Evolutionary conservation across 2,797 vertebrate genomes (phyloP).

Genomic region (Enteromius mattozi): DNA sequence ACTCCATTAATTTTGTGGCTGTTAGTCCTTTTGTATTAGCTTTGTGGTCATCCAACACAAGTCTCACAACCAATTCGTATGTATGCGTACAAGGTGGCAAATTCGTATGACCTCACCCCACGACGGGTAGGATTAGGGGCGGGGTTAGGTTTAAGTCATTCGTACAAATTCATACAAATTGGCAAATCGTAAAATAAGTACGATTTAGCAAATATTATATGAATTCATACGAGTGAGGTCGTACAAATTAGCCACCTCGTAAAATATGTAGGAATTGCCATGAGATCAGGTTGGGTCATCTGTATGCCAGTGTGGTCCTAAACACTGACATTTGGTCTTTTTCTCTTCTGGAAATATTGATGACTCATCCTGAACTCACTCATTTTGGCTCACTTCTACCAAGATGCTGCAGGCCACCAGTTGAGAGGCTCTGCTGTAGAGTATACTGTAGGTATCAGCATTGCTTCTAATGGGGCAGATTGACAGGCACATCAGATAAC

Average conservation of each 20-base stretch:
- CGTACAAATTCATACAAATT: too few species aligned
- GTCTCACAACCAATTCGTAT: too few species aligned
- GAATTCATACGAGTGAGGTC: too few species aligned
- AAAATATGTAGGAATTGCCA: too few species aligned
- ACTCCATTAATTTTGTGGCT: not conserved
- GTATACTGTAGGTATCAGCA: not conserved
- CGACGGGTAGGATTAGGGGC: too few species aligned
- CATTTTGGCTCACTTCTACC: not conserved
- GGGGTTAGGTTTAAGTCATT: too few species aligned
- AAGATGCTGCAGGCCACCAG: not conserved
- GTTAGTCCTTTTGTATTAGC: not conserved
- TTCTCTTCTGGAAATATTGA: not conserved
- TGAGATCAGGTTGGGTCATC: not conserved
- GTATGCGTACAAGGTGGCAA: too few species aligned
- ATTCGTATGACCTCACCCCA: too few species aligned
- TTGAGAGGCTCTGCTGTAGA: not conserved
- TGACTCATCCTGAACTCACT: not conserved
- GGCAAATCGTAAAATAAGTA: too few species aligned
- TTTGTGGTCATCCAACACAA: not conserved
- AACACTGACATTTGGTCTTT: not conserved
- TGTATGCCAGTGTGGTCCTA: not conserved
- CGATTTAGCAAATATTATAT: too few species aligned
- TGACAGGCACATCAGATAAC: conserved; percentile 18
- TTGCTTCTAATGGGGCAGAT: not conserved
- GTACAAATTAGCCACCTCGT: too few species aligned